Conservation (phyloP, 2,113 vertebrate species). For the Chauna torquata region DNA sequence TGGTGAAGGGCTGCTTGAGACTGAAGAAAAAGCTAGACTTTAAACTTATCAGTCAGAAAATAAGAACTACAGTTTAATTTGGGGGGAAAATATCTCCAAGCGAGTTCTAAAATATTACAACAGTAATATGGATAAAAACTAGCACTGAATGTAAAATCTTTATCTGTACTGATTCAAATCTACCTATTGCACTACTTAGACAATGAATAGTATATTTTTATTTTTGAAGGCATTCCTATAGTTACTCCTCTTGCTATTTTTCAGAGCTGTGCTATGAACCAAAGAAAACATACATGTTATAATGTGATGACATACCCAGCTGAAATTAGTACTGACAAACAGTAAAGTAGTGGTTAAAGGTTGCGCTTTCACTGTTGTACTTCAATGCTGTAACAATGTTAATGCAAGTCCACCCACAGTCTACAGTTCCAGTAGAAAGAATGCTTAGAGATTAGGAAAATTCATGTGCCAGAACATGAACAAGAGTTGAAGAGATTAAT, state of each 20-base stretch:
- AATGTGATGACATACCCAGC: not conserved
- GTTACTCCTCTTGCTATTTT: rapidly evolving
- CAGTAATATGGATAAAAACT: not conserved
- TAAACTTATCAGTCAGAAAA: not conserved
- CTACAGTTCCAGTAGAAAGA: not conserved
- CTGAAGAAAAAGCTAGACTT: not conserved
- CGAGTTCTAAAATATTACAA: not conserved
- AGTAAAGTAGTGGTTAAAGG: not conserved
- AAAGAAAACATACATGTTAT: not conserved
- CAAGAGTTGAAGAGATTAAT: not conserved
- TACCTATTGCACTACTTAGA: not conserved
- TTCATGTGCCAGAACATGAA: not conserved
- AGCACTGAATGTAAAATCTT: not conserved
- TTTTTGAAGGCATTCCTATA: not conserved
- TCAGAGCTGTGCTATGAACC: not conserved
- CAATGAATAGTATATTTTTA: not conserved
- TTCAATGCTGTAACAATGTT: not conserved
- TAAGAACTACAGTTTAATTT: not conserved
- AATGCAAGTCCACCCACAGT: not conserved
- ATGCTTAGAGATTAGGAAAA: not conserved
- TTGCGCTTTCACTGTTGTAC: not conserved
- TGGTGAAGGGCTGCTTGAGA: too few relatives aligned
- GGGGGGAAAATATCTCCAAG: not conserved
- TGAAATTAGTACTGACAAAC: not conserved
- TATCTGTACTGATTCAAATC: not conserved